phyloP scores from a whole-genome alignment of 2,797 vertebrate genomes.

The Philypnodon macrostomus region DNA sequence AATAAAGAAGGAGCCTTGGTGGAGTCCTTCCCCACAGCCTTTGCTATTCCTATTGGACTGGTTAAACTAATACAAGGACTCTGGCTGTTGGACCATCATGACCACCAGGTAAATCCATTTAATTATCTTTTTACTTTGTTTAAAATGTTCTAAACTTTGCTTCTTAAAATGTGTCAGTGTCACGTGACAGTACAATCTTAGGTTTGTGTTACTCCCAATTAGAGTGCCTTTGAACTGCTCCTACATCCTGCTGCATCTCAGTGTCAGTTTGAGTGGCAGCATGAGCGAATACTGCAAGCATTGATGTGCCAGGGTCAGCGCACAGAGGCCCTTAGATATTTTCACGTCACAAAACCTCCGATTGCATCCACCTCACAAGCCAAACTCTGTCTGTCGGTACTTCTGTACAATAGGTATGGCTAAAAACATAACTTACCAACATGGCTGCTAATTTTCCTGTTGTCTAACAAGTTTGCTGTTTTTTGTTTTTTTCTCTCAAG shows the following conservation, averaged over 20 bases:
- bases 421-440: background rate
- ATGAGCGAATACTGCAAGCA: conserved; percentile 84
- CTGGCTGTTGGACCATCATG: conserved; percentile 93
- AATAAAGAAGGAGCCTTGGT: conserved; percentile 84
- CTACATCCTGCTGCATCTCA: conserved; percentile 87
- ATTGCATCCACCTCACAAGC: conserved; percentile 79
- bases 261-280: conserved; percentile 86
- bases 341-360: conserved; percentile 84
- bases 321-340: conserved; percentile 83
- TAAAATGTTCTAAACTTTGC: background rate
- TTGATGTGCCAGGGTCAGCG: conserved; percentile 91
- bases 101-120: conserved; percentile 81
- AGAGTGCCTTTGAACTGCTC: conserved; percentile 90
- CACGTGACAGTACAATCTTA: background rate
- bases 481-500: conserved; percentile 59
- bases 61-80: conserved; percentile 91
- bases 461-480: conserved; percentile 9
- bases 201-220: conserved; percentile 20
- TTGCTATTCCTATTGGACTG: conserved; percentile 88
- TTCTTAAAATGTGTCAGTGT: background rate
- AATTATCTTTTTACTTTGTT: background rate
- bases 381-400: conserved; percentile 85
- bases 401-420: conserved; percentile 87
- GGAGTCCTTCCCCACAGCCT: conserved; percentile 89
- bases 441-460: background rate